Percentiles rank a stretch among this genome's conserved stretches.
Conservation (phyloP, 1,140 invertebrate species). For the Bombyx mandarina region DNA sequence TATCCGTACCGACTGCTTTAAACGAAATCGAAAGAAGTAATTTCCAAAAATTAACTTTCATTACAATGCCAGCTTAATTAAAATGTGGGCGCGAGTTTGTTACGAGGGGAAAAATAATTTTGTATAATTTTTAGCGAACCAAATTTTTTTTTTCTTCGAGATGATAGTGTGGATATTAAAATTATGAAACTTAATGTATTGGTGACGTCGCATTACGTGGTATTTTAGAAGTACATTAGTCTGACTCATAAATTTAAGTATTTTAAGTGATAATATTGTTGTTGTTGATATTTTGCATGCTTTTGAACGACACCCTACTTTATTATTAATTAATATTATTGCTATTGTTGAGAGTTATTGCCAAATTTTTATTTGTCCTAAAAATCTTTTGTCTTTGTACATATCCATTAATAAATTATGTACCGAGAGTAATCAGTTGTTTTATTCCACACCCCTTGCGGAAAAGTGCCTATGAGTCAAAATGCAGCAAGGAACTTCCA, state of each 20-base stretch:
- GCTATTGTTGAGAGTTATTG: slow-evolving; percentile 64
- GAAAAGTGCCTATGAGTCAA: too few relatives aligned
- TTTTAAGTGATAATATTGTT: slow-evolving; percentile 40
- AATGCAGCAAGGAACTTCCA: too few relatives aligned
- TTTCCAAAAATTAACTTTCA: too few relatives aligned
- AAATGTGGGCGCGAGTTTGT: too few relatives aligned
- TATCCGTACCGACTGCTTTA: too few relatives aligned
- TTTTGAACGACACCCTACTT: slow-evolving; percentile 47
- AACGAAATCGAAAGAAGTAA: too few relatives aligned
- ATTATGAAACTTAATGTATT: slow-evolving; percentile 1
- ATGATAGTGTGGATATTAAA: background rate
- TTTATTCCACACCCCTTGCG: slow-evolving; percentile 2
- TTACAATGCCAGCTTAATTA: too few relatives aligned
- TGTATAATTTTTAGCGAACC: too few relatives aligned
- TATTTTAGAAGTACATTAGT: slow-evolving; percentile 27
- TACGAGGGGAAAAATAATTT: too few relatives aligned
- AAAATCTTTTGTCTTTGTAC: slow-evolving; percentile 62
- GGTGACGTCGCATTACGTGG: slow-evolving; percentile 21
- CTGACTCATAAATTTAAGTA: slow-evolving; percentile 35
- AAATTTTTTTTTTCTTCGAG: background rate
- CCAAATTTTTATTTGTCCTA: slow-evolving; percentile 66
- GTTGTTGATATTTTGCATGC: slow-evolving; percentile 59
- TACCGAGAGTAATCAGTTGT: slow-evolving; percentile 36
- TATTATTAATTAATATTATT: slow-evolving; percentile 36
- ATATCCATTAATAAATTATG: slow-evolving; percentile 70